A percentile compares a stretch with the other conserved stretches of the same genome.
phyloP scores from a whole-genome alignment of 2,888 invertebrate species.

The Drosophila borealis region DNA sequence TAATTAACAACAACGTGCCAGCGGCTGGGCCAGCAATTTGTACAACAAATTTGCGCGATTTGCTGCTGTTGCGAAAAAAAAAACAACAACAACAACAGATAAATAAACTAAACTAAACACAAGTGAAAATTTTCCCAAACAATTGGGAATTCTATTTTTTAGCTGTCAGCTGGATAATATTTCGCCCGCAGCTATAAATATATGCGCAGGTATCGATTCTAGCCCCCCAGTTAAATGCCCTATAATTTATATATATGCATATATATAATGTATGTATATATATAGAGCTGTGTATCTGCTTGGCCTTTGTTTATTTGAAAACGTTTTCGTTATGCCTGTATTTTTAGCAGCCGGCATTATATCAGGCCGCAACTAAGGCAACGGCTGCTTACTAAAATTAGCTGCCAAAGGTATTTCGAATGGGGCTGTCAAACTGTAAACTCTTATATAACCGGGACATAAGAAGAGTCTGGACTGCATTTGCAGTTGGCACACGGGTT shows the following conservation, averaged over 20 bases:
- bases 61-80: conserved; percentile 57
- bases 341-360: conserved; percentile 76
- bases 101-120: conserved; percentile 32
- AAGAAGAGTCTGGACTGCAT: not conserved
- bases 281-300: conserved; percentile 17
- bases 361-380: conserved; percentile 49
- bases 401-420: conserved; percentile 22
- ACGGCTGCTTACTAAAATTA: conserved; percentile 62
- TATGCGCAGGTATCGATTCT: conserved; percentile 53
- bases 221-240: not conserved
- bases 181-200: conserved; percentile 41
- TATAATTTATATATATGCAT: not conserved
- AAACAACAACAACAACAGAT: conserved; percentile 23
- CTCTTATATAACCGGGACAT: conserved; percentile 55
- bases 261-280: not conserved
- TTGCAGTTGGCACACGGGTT: conserved; percentile 4
- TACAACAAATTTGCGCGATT: conserved; percentile 72
- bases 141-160: conserved; percentile 11
- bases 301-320: conserved; percentile 45
- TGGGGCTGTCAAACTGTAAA: conserved; percentile 51
- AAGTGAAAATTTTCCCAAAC: conserved; percentile 2
- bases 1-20: conserved; percentile 78
- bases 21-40: conserved; percentile 52
- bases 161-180: conserved; percentile 39
- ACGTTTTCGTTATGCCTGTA: conserved; percentile 30